Base-by-base conservation (phyloP, 2,797 vertebrate genomes). In the Channa striata region DNA sequence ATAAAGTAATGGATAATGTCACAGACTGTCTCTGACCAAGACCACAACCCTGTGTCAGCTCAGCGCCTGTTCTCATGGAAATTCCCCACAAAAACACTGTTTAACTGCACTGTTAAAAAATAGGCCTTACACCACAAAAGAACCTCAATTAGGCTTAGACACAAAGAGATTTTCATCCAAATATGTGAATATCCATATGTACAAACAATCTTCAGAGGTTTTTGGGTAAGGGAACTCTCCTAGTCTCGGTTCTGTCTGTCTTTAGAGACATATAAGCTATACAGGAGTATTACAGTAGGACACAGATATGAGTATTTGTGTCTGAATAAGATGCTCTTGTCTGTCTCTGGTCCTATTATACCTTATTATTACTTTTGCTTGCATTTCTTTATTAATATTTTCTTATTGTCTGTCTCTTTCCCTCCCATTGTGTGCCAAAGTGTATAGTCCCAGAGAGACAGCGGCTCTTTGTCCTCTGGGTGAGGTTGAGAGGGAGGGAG, bases 391-490 rank as follows among this genome's bases (percentile, higher is more conserved):
- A 3, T 30, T 30, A 30, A n/a, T n/a, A n/a, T 6, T 30, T 6
- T 42, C 40, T 6, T 42, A 42, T 7, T 42, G 40, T 6, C 40
- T 42, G 5, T 42, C 69, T 40, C 34, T 25, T 58, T 73, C 74
- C 61, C 78, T 83, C 70, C 80, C 49, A 75, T 91, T 92, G 85
- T 90, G 82, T 19, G 39, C 61, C 72, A 73, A 78, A 83, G 75
- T 50, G 6, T 71, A 69, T 68, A 74, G 63, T 77, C 80, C 70
- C 79, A 69, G 52, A 44, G 77, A 86, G 70, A 92, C 89, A 92
- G 74, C 77, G 73, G 79, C 59, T 79, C 89, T 93, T 93, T 93
- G 90, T 93, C 84, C 85, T 86, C 33, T 68, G 84, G 85, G 86
- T 63, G 68, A 74, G 67, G 80, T 65, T 71, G 66, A 56, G 72